Base-by-base conservation (phyloP, 2,797 vertebrate genomes). In the Peromyscus aztecus region DNA sequence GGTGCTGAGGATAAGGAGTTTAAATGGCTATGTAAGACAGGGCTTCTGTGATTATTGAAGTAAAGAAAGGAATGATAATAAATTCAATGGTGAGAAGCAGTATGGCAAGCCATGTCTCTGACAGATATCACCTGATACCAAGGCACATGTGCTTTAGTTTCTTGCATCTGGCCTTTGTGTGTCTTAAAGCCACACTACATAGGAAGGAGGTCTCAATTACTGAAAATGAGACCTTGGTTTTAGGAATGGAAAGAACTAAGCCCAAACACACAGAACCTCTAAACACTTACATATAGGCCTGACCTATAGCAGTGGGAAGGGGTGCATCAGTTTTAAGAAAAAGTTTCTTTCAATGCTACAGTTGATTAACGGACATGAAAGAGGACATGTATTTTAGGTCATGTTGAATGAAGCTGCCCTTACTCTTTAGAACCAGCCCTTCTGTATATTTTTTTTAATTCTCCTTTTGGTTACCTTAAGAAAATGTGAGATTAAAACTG, bases 401-500 rank as follows among this genome's bases (percentile, higher is more conserved):
- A 13, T 61, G 17, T 84, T 93, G 27, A 27, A 69, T 63, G 0
- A 49, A 81, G 37, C 69, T 71, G 75, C 2, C 4, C 2, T 71
- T 76, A 6, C 5, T 82, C 6, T 59, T 80, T 85, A 55, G 76
- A 57, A 59, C 34, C 57, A 2, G n/a, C n/a, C 10, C 46, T 86
- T 46, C 52, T 17, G 57, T 71, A 12, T 59, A 2, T 17, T 73
- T 49, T 71, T 77, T 95, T 94, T 34, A 71, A 85, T 19, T 0
- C 19, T 19, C n/a, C 84, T 21, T 67, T 78, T 46, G 2, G 61
- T 88, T 93, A 52, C 85, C 0, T 77, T 91, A 92, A 89, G 46
- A 82, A 91, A 96, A 89, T 46, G 1, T 69, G 23, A 3, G 24
- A 82, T 86, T 55, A 82, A 91, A 91, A 69, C 90, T 55, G 85